Evolutionary conservation across 2,888 invertebrate genomes (phyloP), one percentile per base, ranked within the genome.

Genomic region (Cryptosula pallasiana): DNA sequence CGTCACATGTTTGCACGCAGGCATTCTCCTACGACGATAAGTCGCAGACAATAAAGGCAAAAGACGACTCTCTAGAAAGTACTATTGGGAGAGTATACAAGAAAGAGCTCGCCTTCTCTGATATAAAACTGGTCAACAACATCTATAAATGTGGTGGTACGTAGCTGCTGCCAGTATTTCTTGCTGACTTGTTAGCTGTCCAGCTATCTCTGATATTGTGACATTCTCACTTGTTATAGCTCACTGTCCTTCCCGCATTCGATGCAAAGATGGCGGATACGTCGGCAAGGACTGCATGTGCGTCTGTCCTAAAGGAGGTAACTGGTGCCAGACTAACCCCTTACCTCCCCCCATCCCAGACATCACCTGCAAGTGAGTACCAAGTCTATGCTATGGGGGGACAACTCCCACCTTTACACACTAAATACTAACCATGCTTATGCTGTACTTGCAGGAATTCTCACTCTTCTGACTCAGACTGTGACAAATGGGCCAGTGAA

Each of bases 131-230:
- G 16, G 79, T 81, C 20, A 82, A 79, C 74, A 73, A 77, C 1
- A 79, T 82, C 79, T 82, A 82, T 72, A 75, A 77, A 9, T 82
- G 82, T 71, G 75, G 75, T 70, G 78, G 81, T 81, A 76, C 73
- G 78, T 13, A 45, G 20, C n/a, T n/a, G n/a, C n/a, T n/a, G n/a
- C n/a, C n/a, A n/a, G n/a, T n/a, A n/a, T n/a, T n/a, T n/a, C n/a
- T n/a, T n/a, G n/a, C n/a, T n/a, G n/a, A n/a, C n/a, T n/a, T n/a
- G n/a, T n/a, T n/a, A n/a, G n/a, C n/a, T n/a, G n/a, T n/a, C n/a
- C n/a, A n/a, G n/a, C n/a, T n/a, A n/a, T n/a, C n/a, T n/a, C n/a
- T n/a, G n/a, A n/a, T n/a, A n/a, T n/a, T n/a, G n/a, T n/a, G n/a
- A n/a, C 45, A 45, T 45, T 13, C 16, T 13, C 9, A 69, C 27